These are phyloP conservation scores for Nymphalis io DNA, from an alignment of 1,140 invertebrate genomes.

Conservation along the genomic window DNA sequence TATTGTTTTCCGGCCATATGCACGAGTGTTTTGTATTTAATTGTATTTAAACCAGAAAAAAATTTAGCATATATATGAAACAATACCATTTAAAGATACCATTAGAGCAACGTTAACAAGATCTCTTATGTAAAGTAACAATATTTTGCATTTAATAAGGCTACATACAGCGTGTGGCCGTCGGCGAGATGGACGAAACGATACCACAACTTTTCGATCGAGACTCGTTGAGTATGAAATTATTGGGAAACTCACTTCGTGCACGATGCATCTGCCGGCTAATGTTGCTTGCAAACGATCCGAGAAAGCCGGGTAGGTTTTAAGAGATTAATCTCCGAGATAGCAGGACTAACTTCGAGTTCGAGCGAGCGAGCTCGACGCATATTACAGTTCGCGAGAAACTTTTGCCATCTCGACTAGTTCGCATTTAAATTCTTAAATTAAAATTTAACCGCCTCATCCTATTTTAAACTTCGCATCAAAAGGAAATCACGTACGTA, in stretches of 20 bases:
- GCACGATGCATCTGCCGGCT: conserved; percentile 65
- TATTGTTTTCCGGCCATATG: no score
- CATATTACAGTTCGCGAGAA: conserved; percentile 41
- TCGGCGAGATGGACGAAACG: conserved; percentile 62
- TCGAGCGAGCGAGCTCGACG: conserved; percentile 51
- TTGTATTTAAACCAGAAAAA: not conserved
- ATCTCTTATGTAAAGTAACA: conserved; percentile 68
- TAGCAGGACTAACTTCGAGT: conserved; percentile 55
- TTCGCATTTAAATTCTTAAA: conserved; percentile 36
- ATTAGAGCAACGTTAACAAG: conserved; percentile 71
- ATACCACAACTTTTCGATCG: conserved; percentile 61
- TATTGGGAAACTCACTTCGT: conserved; percentile 74
- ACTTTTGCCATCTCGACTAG: conserved; percentile 39
- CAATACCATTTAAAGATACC: conserved; percentile 29
- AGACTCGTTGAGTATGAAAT: conserved; percentile 66
- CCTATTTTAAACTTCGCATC: conserved; percentile 3
- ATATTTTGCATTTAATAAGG: conserved; percentile 78
- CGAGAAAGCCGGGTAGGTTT: conserved; percentile 49
- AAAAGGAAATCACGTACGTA: not conserved
- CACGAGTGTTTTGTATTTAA: no score
- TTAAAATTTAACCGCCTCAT: conserved; percentile 16
- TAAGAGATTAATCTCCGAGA: conserved; percentile 70
- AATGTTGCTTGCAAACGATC: conserved; percentile 21
- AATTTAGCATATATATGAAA: conserved; percentile 18
- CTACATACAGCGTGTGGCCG: conserved; percentile 64